phyloP scores from a whole-genome alignment of 1,140 invertebrate genomes.

The Meloidogyne exigua region DNA sequence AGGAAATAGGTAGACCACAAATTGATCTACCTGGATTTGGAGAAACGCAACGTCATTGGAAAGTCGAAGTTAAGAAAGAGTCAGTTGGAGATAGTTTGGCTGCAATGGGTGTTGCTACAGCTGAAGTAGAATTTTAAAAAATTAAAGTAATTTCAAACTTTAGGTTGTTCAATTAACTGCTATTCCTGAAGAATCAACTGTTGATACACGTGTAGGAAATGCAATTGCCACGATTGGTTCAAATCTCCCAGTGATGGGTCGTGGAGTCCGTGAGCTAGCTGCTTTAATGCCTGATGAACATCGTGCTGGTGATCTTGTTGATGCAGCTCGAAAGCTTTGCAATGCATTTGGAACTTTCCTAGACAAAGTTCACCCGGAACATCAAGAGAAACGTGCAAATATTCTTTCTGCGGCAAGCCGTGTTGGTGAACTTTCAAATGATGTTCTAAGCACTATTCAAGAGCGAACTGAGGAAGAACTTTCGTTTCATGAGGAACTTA shows the following conservation, averaged over 20 bases:
- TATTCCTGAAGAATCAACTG: constrained; percentile 64
- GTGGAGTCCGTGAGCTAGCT: constrained; percentile 88
- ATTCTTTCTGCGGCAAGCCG: constrained; percentile 86
- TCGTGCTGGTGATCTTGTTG: constrained; percentile 80
- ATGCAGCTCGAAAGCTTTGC: constrained; percentile 86
- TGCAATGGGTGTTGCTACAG: constrained; percentile 97
- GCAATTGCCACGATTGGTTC: constrained; percentile 94
- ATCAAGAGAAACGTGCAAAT: constrained; percentile 69
- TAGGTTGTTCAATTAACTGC: constrained; percentile 86
- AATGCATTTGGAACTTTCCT: constrained; percentile 89
- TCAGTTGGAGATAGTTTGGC: constrained; percentile 92
- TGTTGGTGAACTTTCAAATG: constrained; percentile 90
- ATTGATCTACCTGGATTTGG: constrained; percentile 60
- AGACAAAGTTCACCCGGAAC: constrained; percentile 71
- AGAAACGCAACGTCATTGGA: constrained; percentile 65
- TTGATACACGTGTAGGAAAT: constrained; percentile 88
- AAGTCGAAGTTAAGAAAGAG: constrained; percentile 90
- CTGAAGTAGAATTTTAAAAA: constrained; percentile 69
- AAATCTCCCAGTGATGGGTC: constrained; percentile 91
- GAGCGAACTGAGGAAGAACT: constrained; percentile 78
- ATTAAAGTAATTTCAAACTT: neutral
- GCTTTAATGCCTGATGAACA: constrained; percentile 82
- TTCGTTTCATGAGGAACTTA: constrained; percentile 61
- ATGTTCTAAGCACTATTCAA: constrained; percentile 87
- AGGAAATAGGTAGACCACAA: constrained; percentile 62